A percentile compares a stretch with the other conserved stretches of the same genome.
phyloP scores from a whole-genome alignment of 2,797 vertebrate genomes.

The Artibeus lituratus region DNA sequence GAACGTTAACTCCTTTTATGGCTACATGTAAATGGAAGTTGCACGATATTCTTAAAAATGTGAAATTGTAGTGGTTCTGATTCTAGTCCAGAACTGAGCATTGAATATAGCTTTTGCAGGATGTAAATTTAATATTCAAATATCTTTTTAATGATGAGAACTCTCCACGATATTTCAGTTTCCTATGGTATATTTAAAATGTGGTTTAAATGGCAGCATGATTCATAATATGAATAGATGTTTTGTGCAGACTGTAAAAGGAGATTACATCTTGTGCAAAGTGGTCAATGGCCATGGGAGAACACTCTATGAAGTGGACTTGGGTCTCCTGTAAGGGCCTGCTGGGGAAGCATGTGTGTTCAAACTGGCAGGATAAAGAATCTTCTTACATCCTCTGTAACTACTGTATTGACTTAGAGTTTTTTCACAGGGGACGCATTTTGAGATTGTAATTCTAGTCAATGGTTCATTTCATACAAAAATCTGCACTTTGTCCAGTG shows the following conservation, averaged over 20 bases:
- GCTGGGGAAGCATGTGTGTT: background rate
- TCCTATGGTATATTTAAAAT: background rate
- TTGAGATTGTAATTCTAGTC: constrained; percentile 16
- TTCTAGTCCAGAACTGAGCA: background rate
- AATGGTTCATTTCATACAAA: background rate
- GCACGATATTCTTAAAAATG: background rate
- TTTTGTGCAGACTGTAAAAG: constrained; percentile 21
- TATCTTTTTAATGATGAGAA: background rate
- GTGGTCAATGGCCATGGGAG: background rate
- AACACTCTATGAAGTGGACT: background rate
- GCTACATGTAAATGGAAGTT: background rate
- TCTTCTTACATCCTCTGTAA: constrained; percentile 30
- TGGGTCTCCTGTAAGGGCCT: background rate
- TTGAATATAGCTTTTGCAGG: background rate
- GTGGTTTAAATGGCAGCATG: background rate
- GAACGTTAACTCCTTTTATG: background rate
- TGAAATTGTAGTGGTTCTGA: background rate
- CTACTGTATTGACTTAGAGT: background rate
- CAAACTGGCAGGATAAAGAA: constrained; percentile 8
- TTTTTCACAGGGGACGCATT: constrained; percentile 28
- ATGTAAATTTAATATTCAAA: background rate
- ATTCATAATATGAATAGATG: background rate
- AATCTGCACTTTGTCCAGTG: background rate
- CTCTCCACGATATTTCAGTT: background rate
- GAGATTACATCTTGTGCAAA: background rate